Evolutionary conservation across 2,113 vertebrate species (phyloP).

Genomic region (Planiliza haematocheilus): DNA sequence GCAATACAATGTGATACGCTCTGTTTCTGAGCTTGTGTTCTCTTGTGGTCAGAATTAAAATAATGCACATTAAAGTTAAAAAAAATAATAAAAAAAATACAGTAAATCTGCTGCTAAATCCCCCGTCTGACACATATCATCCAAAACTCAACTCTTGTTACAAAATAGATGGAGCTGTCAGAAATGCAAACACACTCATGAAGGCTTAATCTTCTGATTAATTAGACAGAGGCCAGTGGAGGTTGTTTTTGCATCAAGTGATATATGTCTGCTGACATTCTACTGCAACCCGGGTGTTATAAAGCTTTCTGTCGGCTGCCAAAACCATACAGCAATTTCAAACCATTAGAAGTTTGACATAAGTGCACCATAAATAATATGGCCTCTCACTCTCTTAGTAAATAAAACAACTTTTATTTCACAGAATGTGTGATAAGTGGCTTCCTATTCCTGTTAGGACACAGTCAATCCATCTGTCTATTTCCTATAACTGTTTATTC

Average conservation of each 20-base stretch:
- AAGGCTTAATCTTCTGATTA: slow-evolving; percentile 47
- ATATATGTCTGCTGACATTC: slow-evolving; percentile 60
- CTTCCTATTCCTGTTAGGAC: slow-evolving; percentile 24
- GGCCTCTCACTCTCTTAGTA: slow-evolving; percentile 29
- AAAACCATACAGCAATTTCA: slow-evolving; percentile 61
- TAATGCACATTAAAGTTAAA: slow-evolving; percentile 11
- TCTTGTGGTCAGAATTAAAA: slow-evolving; percentile 18
- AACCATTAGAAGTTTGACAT: slow-evolving; percentile 52
- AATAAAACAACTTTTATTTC: slow-evolving; percentile 52
- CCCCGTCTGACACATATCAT: slow-evolving; percentile 20
- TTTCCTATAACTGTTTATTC: background rate
- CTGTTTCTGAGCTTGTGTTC: background rate
- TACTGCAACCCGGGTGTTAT: slow-evolving; percentile 47
- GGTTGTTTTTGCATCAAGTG: slow-evolving; percentile 58
- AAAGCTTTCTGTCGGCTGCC: slow-evolving; percentile 51
- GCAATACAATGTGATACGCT: background rate
- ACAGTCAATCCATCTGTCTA: slow-evolving; percentile 6
- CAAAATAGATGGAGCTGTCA: slow-evolving; percentile 54
- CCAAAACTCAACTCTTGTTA: slow-evolving; percentile 17
- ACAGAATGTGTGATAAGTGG: slow-evolving; percentile 47
- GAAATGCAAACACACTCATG: slow-evolving; percentile 57
- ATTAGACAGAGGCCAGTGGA: slow-evolving; percentile 48
- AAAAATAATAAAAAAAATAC: slow-evolving; percentile 3
- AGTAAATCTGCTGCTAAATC: slow-evolving; percentile 30
- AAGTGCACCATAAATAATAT: slow-evolving; percentile 49